Conservation (phyloP, 2,888 invertebrate genomes). For the Sycophila texana region DNA sequence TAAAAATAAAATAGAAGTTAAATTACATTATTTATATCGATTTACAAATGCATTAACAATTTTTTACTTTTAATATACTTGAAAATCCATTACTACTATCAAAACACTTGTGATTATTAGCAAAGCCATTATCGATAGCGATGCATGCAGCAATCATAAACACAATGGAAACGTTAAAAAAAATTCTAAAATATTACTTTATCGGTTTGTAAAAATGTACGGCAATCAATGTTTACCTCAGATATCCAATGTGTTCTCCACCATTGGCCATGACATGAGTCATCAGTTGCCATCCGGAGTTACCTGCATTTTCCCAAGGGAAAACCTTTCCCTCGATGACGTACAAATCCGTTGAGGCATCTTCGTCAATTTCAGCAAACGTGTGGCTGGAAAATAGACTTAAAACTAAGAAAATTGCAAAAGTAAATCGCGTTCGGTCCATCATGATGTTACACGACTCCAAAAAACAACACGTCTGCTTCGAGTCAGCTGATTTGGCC, state of each 20-base stretch:
- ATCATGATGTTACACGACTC: slow-evolving; percentile 28
- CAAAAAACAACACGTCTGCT: slow-evolving; percentile 46
- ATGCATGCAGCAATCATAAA: no score
- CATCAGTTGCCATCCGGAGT: slow-evolving; percentile 84
- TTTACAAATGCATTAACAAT: no score
- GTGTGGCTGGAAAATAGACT: slow-evolving; percentile 53
- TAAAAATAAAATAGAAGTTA: no score
- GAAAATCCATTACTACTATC: no score
- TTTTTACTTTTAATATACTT: no score
- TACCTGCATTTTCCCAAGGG: slow-evolving; percentile 81
- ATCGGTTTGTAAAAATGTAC: neutral
- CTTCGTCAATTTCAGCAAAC: slow-evolving; percentile 73
- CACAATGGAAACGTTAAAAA: neutral
- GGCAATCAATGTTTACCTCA: slow-evolving; percentile 77
- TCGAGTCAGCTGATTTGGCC: slow-evolving; percentile 33
- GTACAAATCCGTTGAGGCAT: slow-evolving; percentile 79
- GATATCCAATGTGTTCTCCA: slow-evolving; percentile 91
- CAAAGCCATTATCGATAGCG: no score
- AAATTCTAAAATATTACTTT: neutral
- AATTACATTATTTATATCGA: no score
- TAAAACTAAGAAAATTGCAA: slow-evolving; percentile 57
- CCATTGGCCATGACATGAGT: slow-evolving; percentile 91
- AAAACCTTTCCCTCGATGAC: slow-evolving; percentile 89
- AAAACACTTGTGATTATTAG: no score
- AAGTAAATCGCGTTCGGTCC: slow-evolving; percentile 44